A percentile compares a stretch with the other conserved stretches of the same genome.
phyloP scores from a whole-genome alignment of 2,797 vertebrate species.

The Pelochelys cantorii region DNA sequence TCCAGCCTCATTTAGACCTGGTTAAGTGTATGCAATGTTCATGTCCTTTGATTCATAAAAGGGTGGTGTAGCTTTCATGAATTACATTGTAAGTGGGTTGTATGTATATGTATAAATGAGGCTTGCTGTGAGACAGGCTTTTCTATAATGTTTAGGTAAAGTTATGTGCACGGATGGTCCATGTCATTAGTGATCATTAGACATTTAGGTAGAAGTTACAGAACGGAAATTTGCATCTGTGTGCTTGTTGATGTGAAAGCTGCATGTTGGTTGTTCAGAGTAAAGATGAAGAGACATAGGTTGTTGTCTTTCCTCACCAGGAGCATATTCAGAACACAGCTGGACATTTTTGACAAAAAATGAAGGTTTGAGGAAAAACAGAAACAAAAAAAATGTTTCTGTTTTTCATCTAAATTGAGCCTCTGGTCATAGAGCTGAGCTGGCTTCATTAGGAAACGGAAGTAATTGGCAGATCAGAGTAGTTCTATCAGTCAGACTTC shows the following conservation, averaged over 20 bases:
- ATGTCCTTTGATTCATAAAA: neutral
- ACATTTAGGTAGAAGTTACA: neutral
- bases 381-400: neutral
- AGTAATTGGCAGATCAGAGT: neutral
- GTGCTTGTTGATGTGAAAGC: neutral
- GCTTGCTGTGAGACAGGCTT: neutral
- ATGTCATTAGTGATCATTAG: neutral
- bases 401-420: neutral
- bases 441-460: neutral
- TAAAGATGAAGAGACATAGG: neutral
- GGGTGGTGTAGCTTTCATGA: neutral
- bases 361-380: neutral
- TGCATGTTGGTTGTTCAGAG: too few species aligned
- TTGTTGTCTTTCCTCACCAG: neutral
- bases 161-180: neutral
- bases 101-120: neutral
- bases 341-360: neutral
- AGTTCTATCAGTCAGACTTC: neutral
- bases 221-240: neutral
- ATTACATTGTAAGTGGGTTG: neutral
- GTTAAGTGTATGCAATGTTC: neutral
- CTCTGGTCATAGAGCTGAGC: neutral
- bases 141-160: neutral
- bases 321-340: neutral
- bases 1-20: neutral